Percentiles rank a stretch among this genome's conserved stretches.
Evolutionary conservation across 2,888 invertebrate genomes (phyloP).

Genomic region (Apamea crenata): DNA sequence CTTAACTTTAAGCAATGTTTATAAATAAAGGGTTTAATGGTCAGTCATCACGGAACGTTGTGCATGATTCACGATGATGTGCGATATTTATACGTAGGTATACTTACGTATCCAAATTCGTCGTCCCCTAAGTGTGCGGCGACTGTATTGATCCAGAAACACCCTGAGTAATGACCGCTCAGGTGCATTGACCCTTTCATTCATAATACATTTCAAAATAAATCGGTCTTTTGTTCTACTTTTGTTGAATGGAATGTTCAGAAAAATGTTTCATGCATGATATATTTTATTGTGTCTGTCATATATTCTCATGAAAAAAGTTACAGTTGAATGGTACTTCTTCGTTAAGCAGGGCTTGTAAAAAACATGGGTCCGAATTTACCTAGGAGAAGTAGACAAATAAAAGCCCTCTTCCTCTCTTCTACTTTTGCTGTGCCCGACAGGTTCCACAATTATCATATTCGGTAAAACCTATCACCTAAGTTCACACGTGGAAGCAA

Average conservation of each 20-base stretch:
- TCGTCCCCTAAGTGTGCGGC: conserved; percentile 51
- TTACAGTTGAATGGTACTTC: background rate
- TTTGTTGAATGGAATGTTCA: background rate
- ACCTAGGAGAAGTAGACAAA: background rate
- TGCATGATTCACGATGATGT: conserved; percentile 30
- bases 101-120: conserved; percentile 26
- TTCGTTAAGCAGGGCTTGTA: background rate
- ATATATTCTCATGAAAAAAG: background rate
- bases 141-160: conserved; percentile 64
- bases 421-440: too few relatives aligned
- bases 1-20: too few relatives aligned
- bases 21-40: background rate
- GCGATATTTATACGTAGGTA: too few relatives aligned
- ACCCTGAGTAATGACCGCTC: conserved; percentile 62
- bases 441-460: too few relatives aligned
- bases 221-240: background rate
- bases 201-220: background rate
- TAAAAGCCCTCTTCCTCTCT: too few relatives aligned
- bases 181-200: conserved; percentile 49
- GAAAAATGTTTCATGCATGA: background rate
- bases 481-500: too few relatives aligned
- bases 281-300: background rate
- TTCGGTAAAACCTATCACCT: too few relatives aligned
- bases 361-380: background rate
- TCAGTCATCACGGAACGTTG: background rate